A percentile compares a stretch with the other conserved stretches of the same genome.
These are phyloP conservation scores for Tribolium freemani DNA, from an alignment of 2,888 invertebrate species.

Conservation along the genomic window DNA sequence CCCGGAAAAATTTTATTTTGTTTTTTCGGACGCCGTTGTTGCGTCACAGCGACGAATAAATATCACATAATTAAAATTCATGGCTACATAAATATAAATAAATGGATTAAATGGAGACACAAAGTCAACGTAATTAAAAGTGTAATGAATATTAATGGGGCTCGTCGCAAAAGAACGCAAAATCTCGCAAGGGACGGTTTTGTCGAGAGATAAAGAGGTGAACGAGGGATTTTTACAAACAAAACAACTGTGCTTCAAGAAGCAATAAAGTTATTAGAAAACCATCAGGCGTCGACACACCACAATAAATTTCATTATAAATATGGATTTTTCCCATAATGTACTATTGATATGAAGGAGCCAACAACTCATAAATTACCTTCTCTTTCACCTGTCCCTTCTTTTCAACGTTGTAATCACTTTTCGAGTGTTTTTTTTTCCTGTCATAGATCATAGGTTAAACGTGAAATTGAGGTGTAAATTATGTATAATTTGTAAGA, in stretches of 20 bases:
- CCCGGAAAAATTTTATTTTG: neutral
- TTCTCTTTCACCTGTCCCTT: too few relatives aligned
- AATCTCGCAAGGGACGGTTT: slow-evolving; percentile 22
- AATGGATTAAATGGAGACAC: slow-evolving; percentile 63
- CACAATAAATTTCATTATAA: too few relatives aligned
- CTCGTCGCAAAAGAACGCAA: slow-evolving; percentile 50
- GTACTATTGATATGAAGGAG: too few relatives aligned
- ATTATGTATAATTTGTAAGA: neutral
- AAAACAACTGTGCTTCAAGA: too few relatives aligned
- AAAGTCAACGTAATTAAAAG: slow-evolving; percentile 63
- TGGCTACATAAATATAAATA: slow-evolving; percentile 65
- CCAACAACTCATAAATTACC: too few relatives aligned
- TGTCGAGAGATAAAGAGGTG: neutral
- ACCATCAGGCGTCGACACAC: too few relatives aligned
- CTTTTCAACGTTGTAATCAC: too few relatives aligned
- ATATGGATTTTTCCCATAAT: too few relatives aligned
- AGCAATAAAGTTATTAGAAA: too few relatives aligned
- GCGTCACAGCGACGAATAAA: slow-evolving; percentile 30
- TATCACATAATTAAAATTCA: slow-evolving; percentile 60
- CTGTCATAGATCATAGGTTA: neutral
- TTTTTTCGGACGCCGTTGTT: slow-evolving; percentile 9
- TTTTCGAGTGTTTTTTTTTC: neutral
- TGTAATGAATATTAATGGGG: slow-evolving; percentile 63
- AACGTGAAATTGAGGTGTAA: neutral
- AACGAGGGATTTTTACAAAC: neutral